These are phyloP conservation scores for Xylocampa areola DNA, from an alignment of 2,888 invertebrate species.

Conservation along the genomic window DNA sequence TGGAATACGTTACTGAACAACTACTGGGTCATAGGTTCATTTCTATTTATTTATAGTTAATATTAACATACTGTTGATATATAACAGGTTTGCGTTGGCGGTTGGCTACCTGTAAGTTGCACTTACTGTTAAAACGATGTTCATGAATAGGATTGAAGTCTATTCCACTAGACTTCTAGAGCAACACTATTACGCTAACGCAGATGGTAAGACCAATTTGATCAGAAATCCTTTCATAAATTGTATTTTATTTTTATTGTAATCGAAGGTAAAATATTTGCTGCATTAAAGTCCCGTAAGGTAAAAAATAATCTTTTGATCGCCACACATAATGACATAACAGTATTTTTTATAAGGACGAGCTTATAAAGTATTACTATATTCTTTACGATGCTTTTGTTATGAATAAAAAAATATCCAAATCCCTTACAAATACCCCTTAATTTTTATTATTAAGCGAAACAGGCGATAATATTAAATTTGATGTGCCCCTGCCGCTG, in stretches of 20 bases:
- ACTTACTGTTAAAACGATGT: too few relatives aligned
- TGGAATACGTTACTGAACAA: too few relatives aligned
- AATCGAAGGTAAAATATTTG: background rate
- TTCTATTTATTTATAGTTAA: too few relatives aligned
- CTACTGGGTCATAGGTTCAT: too few relatives aligned
- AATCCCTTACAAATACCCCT: constrained; percentile 52
- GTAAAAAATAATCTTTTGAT: background rate
- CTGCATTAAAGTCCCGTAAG: background rate
- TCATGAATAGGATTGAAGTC: too few relatives aligned
- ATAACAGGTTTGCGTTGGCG: too few relatives aligned
- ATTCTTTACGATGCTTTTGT: constrained; percentile 35
- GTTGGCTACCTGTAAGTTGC: too few relatives aligned
- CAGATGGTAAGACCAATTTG: too few relatives aligned
- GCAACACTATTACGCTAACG: too few relatives aligned
- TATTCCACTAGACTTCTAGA: too few relatives aligned
- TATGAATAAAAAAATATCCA: constrained; percentile 38
- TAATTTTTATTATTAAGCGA: constrained; percentile 56
- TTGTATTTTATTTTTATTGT: background rate
- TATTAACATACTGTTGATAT: too few relatives aligned
- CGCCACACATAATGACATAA: background rate
- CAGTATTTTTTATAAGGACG: constrained; percentile 29
- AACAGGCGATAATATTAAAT: constrained; percentile 51
- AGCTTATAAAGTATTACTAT: constrained; percentile 25
- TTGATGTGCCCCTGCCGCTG: constrained; percentile 47
- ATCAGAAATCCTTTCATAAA: too few relatives aligned